Evolutionary conservation across 2,797 vertebrate species (phyloP), one percentile per base, ranked within the genome.

Genomic region (Cichlasoma orientale): DNA sequence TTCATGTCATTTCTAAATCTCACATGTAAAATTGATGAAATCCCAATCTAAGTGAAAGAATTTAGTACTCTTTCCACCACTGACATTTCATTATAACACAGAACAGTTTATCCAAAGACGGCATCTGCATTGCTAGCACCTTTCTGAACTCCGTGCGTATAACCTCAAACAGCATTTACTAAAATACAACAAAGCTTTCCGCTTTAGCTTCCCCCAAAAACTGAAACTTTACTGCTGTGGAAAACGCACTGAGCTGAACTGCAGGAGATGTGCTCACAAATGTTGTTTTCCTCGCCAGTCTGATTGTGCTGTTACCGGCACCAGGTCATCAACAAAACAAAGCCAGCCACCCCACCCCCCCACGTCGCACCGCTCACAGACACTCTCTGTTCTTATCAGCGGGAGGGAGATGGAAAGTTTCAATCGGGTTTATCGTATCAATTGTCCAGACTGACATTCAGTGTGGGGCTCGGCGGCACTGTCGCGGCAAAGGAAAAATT

Each of bases 401-500:
- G 23, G 80, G 90, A 79, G 77, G 68, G 85, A 92, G 86, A 92
- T 90, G 92, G 90, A 90, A 92, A 92, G 80, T 92, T 93, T 92
- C 89, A 92, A 79, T 87, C 88, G 90, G 84, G 75, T 93, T 92
- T 92, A 94, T 91, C 71, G 71, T 91, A 89, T 93, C 93, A 91
- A 89, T 91, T 91, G 92, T 89, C 83, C 85, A 80, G 83, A 53
- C 85, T 90, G 93, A 92, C 89, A 90, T 91, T 91, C 85, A 78
- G 57, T 55, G 80, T 88, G 72, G 44, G 85, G 82, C 71, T 74
- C 75, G 72, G 81, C 77, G 83, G 79, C 78, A 72, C 83, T 83
- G 85, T 88, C 84, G 86, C 53, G 78, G 75, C 68, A 21, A 5
- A 41, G 69, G 52, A 71, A 86, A 70, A 83, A 85, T 27, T 59